Conservation (phyloP, 2,888 invertebrate species). For the Meteorus cinctellus region DNA sequence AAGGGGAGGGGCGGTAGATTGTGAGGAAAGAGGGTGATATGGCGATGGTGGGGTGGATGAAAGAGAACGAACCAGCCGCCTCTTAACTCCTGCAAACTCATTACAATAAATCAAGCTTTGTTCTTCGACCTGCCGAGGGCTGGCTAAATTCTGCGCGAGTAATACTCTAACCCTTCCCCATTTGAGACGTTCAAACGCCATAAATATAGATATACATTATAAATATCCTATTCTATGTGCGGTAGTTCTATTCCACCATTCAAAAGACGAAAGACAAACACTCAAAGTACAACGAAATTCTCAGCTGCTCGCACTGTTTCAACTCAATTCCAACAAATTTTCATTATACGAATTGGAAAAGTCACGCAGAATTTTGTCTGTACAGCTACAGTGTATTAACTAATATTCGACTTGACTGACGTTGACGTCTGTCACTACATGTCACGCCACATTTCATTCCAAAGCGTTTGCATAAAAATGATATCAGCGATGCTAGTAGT, state of each 20-base stretch:
- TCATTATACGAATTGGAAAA: slow-evolving; percentile 20
- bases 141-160: slow-evolving; percentile 68
- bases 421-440: background rate
- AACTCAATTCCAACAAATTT: slow-evolving; percentile 2
- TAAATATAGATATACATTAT: slow-evolving; percentile 10
- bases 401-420: background rate
- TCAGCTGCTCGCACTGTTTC: slow-evolving; percentile 19
- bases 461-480: background rate
- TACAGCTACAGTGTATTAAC: background rate
- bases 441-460: background rate
- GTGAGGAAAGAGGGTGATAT: slow-evolving; percentile 38
- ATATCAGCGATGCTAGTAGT: slow-evolving; percentile 59
- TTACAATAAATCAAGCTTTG: slow-evolving; percentile 74
- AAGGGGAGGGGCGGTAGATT: slow-evolving; percentile 45
- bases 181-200: slow-evolving; percentile 33
- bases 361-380: background rate
- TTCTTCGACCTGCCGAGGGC: slow-evolving; percentile 69
- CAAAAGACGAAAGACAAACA: slow-evolving; percentile 50
- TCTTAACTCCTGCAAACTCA: slow-evolving; percentile 74
- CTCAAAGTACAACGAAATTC: slow-evolving; percentile 39
- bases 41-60: slow-evolving; percentile 40
- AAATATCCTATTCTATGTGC: slow-evolving; percentile 16
- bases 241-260: slow-evolving; percentile 45
- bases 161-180: slow-evolving; percentile 59
- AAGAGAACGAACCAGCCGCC: slow-evolving; percentile 55